Evolutionary conservation across 2,888 invertebrate species (phyloP), one percentile per base, ranked within the genome.

Genomic region (Caenorhabditis sp.): DNA sequence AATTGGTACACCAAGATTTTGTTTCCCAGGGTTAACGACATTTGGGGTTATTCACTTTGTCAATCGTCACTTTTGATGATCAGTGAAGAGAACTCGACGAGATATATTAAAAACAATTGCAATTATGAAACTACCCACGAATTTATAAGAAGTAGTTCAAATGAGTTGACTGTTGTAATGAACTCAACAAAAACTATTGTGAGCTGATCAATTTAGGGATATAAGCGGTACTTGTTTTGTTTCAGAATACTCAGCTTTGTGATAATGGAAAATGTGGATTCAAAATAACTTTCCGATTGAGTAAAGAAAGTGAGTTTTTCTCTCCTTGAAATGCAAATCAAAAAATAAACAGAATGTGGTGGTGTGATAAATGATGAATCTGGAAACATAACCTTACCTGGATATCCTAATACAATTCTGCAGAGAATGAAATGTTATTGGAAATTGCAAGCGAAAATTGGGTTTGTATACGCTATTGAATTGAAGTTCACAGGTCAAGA

Each of bases 71-170:
- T 10, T 25, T 14, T 21, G 3, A 5, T 43, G 14, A 14, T 60
- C 59, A 82, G 82, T 54, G 23, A 83, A n/a, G 73, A 79, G 7
- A 83, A 83, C 61, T 31, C 83, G 8, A 0, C 89, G 91, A 60
- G 91, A 89, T 70, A 74, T 20, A 76, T 75, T 52, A 78, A 74
- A 20, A 59, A 52, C 10, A 83, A 85, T 59, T 87, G 87, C 70
- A n/a, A n/a, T n/a, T n/a, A n/a, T n/a, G n/a, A n/a, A n/a, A n/a
- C n/a, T n/a, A 77, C 82, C 4, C 50, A 36, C 52, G 85, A 85
- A 49, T 70, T 61, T 12, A 49, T 87, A 10, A 53, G 36, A 36
- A 36, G 36, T 10, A 36, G 36, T 36, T 36, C 36, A 36, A 36
- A 36, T 36, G 10, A 36, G 10, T 36, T 36, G 36, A 36, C 5